Evolutionary conservation across 2,113 vertebrate genomes (phyloP).

Genomic region (Caretta caretta): DNA sequence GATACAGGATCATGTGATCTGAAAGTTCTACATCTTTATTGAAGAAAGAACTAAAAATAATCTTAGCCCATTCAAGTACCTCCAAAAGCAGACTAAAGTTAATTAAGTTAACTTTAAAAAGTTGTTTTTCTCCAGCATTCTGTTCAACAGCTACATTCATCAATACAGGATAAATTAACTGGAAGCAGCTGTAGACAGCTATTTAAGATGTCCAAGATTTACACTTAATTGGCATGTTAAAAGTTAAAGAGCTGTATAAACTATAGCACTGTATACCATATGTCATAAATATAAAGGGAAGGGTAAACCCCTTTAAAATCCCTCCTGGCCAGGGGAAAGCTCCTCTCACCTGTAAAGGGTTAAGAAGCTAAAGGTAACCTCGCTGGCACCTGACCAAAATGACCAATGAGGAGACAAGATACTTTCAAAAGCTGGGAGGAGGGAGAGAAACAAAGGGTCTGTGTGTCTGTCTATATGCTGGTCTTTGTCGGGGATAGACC

Average conservation of each 20-base stretch:
- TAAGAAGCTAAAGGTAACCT: too few species aligned
- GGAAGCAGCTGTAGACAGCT: conserved; percentile 48
- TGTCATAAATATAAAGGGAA: too few species aligned
- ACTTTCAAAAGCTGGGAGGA: too few species aligned
- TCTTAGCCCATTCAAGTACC: not conserved
- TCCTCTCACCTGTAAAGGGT: too few species aligned
- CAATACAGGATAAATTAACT: conserved; percentile 62
- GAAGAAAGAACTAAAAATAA: not conserved
- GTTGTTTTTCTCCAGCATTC: conserved; percentile 30
- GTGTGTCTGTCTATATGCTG: too few species aligned
- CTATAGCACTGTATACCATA: not conserved
- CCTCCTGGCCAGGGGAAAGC: too few species aligned
- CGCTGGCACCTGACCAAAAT: too few species aligned
- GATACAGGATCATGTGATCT: not conserved
- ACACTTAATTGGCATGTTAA: conserved; percentile 68
- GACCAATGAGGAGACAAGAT: too few species aligned
- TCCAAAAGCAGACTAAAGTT: not conserved
- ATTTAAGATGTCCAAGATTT: conserved; percentile 60
- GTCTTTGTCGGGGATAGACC: too few species aligned
- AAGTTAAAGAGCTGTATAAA: conserved; percentile 69
- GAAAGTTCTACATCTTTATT: not conserved
- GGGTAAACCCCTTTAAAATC: too few species aligned
- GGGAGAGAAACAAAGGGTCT: too few species aligned
- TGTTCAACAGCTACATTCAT: conserved; percentile 33
- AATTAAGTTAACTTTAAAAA: conserved; percentile 14